Base-by-base conservation (phyloP, 2,113 vertebrate genomes). In the Brachyistius frenatus region DNA sequence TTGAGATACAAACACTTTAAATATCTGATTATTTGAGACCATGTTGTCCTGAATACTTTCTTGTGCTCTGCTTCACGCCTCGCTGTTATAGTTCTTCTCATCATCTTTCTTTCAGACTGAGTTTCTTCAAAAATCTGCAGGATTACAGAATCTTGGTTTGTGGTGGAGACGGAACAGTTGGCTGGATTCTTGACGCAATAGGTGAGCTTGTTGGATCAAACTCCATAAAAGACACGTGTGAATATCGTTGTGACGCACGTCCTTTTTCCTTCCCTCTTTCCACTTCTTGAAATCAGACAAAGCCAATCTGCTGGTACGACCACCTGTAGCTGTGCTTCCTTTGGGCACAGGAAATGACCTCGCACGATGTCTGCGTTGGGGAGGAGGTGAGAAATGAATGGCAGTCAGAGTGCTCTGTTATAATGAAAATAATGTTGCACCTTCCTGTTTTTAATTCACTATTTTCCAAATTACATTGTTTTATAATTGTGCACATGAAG, bases 291-390 rank as follows among this genome's bases (percentile, higher is more conserved):
- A 50, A 74, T 33, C 86, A 98, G 97, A 98, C 76, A 98, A 97
- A 91, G 95, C 94, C 77, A 95, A 93, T 71, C 76, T 97, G 44
- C 80, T 91, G 1, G 85, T 86, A 7, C 93, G 94, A 2, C 97
- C 97, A 16, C 96, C 97, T 1, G 97, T 98, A 3, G 97, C 95
- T 0, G 96, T 98, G 50, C 93, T 98, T 90, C 97, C 97, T 61
- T 92, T 98, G 37, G 97, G 97, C 10, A 98, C 97, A 78, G 97
- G 97, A 88, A 98, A 98, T 80, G 97, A 98, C 86, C 94, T 98
- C 8, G 97, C 97, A 0, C 94, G 97, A 5, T 98, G 97, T 86
- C 94, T 98, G 61, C 91, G 97, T 69, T 98, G 97, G 97, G 97
- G 97, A 71, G 96, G 97, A 95, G 97, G 97, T 98, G 85, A 94